Evolutionary conservation across 2,888 invertebrate species (phyloP).

Genomic region (Epirrhoe tristata): DNA sequence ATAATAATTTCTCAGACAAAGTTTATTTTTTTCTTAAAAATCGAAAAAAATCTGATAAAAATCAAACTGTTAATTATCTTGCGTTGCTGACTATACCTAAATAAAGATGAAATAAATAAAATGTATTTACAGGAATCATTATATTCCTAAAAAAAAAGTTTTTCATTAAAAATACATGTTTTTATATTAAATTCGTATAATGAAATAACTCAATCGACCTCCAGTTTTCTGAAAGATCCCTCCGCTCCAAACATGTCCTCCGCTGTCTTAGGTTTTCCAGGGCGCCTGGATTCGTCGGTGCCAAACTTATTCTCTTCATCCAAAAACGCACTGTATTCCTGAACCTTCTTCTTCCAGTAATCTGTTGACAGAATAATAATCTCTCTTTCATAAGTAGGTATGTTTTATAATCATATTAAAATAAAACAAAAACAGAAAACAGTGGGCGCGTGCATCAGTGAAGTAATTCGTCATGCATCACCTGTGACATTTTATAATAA

Average conservation of each 20-base stretch:
- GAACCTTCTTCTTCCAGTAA: slow-evolving; percentile 74
- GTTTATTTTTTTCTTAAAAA: too few species aligned
- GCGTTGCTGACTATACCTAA: too few species aligned
- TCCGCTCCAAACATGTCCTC: slow-evolving; percentile 84
- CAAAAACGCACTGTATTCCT: slow-evolving; percentile 79
- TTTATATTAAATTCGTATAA: too few species aligned
- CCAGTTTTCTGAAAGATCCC: slow-evolving; percentile 83
- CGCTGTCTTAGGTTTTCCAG: slow-evolving; percentile 82
- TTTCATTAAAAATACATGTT: too few species aligned
- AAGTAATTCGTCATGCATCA: background rate
- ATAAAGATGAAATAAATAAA: too few species aligned
- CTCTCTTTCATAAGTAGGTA: too few species aligned
- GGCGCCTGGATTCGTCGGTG: slow-evolving; percentile 83
- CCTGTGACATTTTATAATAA: background rate
- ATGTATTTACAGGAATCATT: too few species aligned
- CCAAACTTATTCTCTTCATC: slow-evolving; percentile 79
- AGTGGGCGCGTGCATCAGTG: background rate
- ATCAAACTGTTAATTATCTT: too few species aligned
- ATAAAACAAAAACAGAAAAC: background rate
- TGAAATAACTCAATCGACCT: slow-evolving; percentile 59
- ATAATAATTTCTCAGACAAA: too few species aligned
- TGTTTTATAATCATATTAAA: too few species aligned
- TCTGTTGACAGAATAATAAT: slow-evolving; percentile 49
- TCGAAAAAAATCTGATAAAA: too few species aligned
- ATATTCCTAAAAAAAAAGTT: too few species aligned